phyloP scores from a whole-genome alignment of 2,888 invertebrate genomes.

The Lithophane leautieri region DNA sequence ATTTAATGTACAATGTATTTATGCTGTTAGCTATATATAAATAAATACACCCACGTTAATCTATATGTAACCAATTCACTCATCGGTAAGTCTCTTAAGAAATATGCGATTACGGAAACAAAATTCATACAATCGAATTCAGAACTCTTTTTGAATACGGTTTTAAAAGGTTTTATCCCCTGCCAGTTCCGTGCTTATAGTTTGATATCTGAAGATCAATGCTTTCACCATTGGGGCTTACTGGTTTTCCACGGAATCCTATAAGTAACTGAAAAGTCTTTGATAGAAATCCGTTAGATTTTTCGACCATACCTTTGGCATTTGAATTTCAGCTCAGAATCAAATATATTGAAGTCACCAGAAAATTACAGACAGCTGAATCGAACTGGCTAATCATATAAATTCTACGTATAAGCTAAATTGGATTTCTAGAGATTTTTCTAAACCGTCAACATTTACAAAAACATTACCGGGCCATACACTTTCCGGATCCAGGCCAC shows the following conservation, averaged over 20 bases:
- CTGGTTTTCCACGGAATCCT: not conserved
- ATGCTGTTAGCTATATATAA: too few species aligned
- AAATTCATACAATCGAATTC: not conserved
- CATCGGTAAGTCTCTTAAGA: not conserved
- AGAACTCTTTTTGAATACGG: conserved; percentile 17
- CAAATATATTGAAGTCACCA: conserved; percentile 6
- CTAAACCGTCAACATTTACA: conserved; percentile 6
- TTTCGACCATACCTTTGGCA: not conserved
- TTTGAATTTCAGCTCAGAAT: not conserved
- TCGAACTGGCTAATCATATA: conserved; percentile 17
- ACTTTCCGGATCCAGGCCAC: too few species aligned
- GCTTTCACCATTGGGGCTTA: not conserved
- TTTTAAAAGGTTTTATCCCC: not conserved
- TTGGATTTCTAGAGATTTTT: too few species aligned
- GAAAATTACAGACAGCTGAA: conserved; percentile 2
- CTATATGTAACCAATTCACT: too few species aligned
- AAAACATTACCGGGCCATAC: too few species aligned
- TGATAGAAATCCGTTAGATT: not conserved
- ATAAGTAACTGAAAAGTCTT: not conserved
- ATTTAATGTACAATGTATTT: too few species aligned
- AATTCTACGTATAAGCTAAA: conserved; percentile 13
- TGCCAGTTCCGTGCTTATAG: not conserved
- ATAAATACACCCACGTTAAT: too few species aligned
- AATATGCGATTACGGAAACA: not conserved
- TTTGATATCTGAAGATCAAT: conserved; percentile 1